These are phyloP conservation scores for Parauchenoglanis ngamensis DNA, from an alignment of 2,797 vertebrate genomes.

Conservation along the genomic window DNA sequence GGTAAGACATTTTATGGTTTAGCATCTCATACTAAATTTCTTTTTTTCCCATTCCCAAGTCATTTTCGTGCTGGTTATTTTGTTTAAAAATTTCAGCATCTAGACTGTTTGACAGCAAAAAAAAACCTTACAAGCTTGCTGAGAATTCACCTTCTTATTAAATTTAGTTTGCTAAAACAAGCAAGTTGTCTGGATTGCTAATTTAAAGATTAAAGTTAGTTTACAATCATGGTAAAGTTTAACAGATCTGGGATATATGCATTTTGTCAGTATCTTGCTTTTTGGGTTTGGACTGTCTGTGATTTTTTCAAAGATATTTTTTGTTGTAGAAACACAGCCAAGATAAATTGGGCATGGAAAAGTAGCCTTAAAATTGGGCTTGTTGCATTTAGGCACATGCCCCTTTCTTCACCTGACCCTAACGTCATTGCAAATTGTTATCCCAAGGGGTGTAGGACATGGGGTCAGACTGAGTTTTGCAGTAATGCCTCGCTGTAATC, in stretches of 20 bases:
- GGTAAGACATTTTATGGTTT: slow-evolving; percentile 75
- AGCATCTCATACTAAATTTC: neutral
- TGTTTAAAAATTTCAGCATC: neutral
- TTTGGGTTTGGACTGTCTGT: slow-evolving; percentile 37
- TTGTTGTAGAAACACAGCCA: slow-evolving; percentile 11
- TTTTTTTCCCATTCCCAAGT: neutral
- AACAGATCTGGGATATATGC: slow-evolving; percentile 55
- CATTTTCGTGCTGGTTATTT: neutral
- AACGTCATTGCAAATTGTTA: slow-evolving; percentile 66
- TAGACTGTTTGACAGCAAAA: neutral
- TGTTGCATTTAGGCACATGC: slow-evolving; percentile 52
- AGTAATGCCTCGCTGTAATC: slow-evolving; percentile 78
- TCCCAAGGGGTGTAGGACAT: slow-evolving; percentile 68
- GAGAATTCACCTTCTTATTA: slow-evolving; percentile 61
- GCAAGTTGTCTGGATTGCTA: slow-evolving; percentile 43
- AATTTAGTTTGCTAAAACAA: slow-evolving; percentile 63
- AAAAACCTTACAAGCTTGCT: slow-evolving; percentile 30
- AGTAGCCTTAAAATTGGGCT: slow-evolving; percentile 58
- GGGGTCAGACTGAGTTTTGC: slow-evolving; percentile 77
- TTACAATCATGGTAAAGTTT: slow-evolving; percentile 38
- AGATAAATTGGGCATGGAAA: slow-evolving; percentile 54
- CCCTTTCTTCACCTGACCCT: slow-evolving; percentile 57
- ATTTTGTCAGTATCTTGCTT: slow-evolving; percentile 11
- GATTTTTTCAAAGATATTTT: neutral
- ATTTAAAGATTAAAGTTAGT: slow-evolving; percentile 61